Evolutionary conservation across 2,888 invertebrate species (phyloP), one percentile per base, ranked within the genome.

Genomic region (Tipula lateralis): DNA sequence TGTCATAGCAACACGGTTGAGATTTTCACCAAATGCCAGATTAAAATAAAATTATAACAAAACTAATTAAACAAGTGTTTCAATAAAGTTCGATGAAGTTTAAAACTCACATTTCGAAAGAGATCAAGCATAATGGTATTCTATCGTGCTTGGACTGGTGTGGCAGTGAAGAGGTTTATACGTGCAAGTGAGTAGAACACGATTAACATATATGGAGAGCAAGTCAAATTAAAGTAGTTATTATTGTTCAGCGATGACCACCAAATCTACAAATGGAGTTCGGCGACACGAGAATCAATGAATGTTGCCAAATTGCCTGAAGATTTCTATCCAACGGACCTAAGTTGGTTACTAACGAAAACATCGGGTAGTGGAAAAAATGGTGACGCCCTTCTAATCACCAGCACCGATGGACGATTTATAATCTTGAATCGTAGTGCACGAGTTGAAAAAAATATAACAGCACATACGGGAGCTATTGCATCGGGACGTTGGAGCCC

Each of bases 101-200:
- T 86, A 96, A 97, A 92, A 94, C 95, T 87, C 93, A 94, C 80
- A 90, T 95, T 85, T 93, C 94, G 87, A 95, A 95, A 88, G 95
- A 94, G 87, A 93, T 94, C 24, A 94, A 95, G 85, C 95, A 96
- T 89, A 91, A 91, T 86, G 95, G 95, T 87, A 93, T 96, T n/a
- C 95, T 97, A 12, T 95, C 96, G 85, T 97, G 97, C 89, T 95
- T 97, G 13, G 96, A 96, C 86, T 99, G 99, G 99, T 96, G 95
- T 89, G 96, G 95, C 87, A 94, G 96, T 32, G 98, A 99, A 89
- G 98, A 99, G 90, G 94, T 98, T 83, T 96, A 95, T 91, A 97
- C 97, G 29, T 95, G 95, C 87, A 95, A 96, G 97, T 96, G 90
- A 90, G 29, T 84, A 66, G 9, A 66, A 50, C 12, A 19, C 88